phyloP scores from a whole-genome alignment of 1,140 invertebrate genomes.

The Phthorimaea operculella region DNA sequence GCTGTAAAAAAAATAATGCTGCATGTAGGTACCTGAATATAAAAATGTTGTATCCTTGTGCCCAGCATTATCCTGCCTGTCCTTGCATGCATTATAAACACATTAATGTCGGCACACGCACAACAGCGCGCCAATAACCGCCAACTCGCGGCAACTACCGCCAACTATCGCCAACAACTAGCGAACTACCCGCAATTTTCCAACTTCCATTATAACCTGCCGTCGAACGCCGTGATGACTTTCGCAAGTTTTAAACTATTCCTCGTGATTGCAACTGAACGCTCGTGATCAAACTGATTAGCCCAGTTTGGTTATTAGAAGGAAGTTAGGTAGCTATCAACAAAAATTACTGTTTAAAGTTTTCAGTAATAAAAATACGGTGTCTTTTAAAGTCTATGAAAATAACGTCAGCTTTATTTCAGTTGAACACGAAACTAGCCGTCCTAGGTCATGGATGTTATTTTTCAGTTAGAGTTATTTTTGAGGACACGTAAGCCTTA shows the following conservation, averaged over 20 bases:
- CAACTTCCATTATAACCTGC: not conserved
- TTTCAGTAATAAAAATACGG: too few species aligned
- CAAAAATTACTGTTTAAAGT: too few species aligned
- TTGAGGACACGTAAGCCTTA: too few species aligned
- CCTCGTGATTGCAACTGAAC: not conserved
- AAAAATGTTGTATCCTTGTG: too few species aligned
- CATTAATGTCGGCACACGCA: conserved; percentile 14
- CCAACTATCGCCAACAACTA: conserved; percentile 1
- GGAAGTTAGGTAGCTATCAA: too few species aligned
- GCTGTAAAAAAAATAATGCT: too few species aligned
- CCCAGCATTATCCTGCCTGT: not conserved
- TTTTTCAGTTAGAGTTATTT: too few species aligned
- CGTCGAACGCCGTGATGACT: conserved; percentile 3
- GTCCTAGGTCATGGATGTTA: too few species aligned
- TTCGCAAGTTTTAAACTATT: not conserved
- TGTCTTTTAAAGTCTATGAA: too few species aligned
- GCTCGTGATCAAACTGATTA: not conserved
- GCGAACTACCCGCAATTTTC: not conserved
- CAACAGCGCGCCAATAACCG: conserved; percentile 5
- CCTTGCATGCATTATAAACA: conserved; percentile 13
- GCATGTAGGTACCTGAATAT: too few species aligned
- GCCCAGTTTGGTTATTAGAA: not conserved
- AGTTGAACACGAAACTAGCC: too few species aligned
- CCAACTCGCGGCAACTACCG: conserved; percentile 4
- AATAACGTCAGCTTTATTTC: too few species aligned